Percentiles rank a stretch among this genome's conserved stretches.
These are phyloP conservation scores for Clarias magur DNA, from an alignment of 2,113 vertebrate species.

Conservation along the genomic window DNA sequence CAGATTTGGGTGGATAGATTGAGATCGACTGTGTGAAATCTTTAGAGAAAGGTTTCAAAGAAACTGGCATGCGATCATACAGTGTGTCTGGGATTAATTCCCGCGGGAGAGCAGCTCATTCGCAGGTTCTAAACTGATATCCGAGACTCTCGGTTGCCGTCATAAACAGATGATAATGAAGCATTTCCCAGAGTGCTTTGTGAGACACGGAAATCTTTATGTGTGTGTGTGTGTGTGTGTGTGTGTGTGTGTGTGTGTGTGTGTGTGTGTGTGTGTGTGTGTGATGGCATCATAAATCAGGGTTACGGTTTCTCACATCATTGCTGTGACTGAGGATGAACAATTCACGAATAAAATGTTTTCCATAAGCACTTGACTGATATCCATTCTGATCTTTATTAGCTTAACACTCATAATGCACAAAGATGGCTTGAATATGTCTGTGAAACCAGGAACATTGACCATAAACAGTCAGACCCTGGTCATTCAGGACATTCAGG, in stretches of 20 bases:
- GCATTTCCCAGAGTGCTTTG: constrained; percentile 34
- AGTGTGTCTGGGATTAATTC: neutral
- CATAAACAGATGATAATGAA: constrained; percentile 48
- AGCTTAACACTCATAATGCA: neutral
- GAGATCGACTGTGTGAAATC: neutral
- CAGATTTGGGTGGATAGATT: neutral
- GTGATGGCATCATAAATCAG: neutral
- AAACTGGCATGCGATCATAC: neutral
- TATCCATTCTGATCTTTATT: neutral
- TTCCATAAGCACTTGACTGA: neutral
- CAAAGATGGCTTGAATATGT: neutral
- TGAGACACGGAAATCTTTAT: neutral
- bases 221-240: neutral
- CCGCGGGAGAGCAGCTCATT: constrained; percentile 40
- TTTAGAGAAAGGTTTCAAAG: neutral
- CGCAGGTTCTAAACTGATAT: constrained; percentile 22
- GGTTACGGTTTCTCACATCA: neutral
- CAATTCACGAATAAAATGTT: neutral
- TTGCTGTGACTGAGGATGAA: neutral
- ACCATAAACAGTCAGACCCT: too few species aligned
- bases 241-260: neutral
- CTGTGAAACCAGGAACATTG: neutral
- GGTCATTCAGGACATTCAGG: too few species aligned
- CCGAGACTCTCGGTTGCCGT: constrained; percentile 4
- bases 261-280: neutral